These are phyloP conservation scores for Manis pentadactyla DNA, from an alignment of 2,797 vertebrate genomes.

Conservation along the genomic window DNA sequence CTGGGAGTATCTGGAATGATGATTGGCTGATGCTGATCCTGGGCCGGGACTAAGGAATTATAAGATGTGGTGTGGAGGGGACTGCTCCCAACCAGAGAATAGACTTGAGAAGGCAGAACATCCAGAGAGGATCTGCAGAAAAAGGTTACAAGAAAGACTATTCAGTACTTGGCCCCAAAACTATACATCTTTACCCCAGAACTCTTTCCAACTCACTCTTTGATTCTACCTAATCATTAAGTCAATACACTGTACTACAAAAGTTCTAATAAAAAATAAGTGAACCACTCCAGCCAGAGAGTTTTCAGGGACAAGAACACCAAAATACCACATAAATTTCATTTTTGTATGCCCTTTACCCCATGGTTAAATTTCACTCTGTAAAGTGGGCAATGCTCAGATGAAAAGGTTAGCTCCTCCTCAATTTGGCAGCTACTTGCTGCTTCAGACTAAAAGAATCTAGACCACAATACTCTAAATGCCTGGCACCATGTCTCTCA, in stretches of 20 bases:
- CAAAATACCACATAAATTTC: constrained; percentile 5
- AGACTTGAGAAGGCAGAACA: constrained; percentile 88
- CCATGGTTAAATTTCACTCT: not conserved
- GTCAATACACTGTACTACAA: not conserved
- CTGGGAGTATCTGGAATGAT: constrained; percentile 98
- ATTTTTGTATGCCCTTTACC: constrained; percentile 5
- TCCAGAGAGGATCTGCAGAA: constrained; percentile 90
- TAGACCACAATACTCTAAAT: not conserved
- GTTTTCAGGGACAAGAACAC: not conserved
- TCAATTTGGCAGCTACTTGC: not conserved
- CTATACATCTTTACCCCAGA: not conserved
- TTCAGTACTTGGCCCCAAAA: not conserved
- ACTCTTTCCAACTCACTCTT: not conserved
- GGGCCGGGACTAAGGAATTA: constrained; percentile 89
- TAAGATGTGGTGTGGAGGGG: constrained; percentile 89
- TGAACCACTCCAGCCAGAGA: not conserved
- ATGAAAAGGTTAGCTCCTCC: not conserved
- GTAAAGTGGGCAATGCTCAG: not conserved
- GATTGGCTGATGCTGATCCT: constrained; percentile 94
- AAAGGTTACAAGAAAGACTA: constrained; percentile 43
- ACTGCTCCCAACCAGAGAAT: constrained; percentile 90
- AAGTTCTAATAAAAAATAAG: constrained; percentile 28
- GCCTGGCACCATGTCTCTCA: not conserved
- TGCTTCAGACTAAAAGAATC: not conserved
- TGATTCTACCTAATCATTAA: constrained; percentile 29